These are phyloP conservation scores for Acipenser transmontanus DNA, from an alignment of 2,797 vertebrate genomes.

Conservation along the genomic window DNA sequence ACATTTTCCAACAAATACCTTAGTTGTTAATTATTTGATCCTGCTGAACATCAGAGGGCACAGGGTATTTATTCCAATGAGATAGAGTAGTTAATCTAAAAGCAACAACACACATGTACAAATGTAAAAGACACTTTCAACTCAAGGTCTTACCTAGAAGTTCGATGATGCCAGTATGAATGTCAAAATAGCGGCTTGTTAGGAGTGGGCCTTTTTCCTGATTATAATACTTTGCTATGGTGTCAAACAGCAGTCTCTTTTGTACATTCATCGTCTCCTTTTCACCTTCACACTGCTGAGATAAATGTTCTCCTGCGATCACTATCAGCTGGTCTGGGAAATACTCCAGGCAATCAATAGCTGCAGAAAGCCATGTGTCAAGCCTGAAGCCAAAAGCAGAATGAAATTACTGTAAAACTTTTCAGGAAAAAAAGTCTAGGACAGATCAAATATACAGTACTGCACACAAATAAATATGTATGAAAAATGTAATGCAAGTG, in stretches of 20 bases:
- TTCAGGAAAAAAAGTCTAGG: too few relatives aligned
- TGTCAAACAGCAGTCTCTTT: slow-evolving; percentile 77
- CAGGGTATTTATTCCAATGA: too few relatives aligned
- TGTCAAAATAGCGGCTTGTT: slow-evolving; percentile 54
- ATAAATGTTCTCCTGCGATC: slow-evolving; percentile 66
- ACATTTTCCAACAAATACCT: too few relatives aligned
- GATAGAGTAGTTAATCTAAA: too few relatives aligned
- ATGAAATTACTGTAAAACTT: too few relatives aligned
- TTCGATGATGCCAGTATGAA: slow-evolving; percentile 66
- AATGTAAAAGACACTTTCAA: too few relatives aligned
- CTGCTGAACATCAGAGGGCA: too few relatives aligned
- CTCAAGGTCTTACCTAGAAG: slow-evolving; percentile 62
- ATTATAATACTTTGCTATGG: slow-evolving; percentile 73
- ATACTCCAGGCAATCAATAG: slow-evolving; percentile 76
- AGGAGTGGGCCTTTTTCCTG: slow-evolving; percentile 67
- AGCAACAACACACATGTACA: too few relatives aligned
- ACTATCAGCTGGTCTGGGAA: slow-evolving; percentile 77
- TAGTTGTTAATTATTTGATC: too few relatives aligned
- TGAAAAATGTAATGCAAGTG: too few relatives aligned
- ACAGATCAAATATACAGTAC: too few relatives aligned
- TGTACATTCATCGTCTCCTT: slow-evolving; percentile 36
- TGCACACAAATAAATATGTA: too few relatives aligned
- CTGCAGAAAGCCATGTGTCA: slow-evolving; percentile 69
- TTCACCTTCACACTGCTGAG: slow-evolving; percentile 36
- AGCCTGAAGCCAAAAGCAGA: slow-evolving; percentile 41